Evolutionary conservation across 1,140 invertebrate species (phyloP).

Genomic region (Scaptodrosophila lebanonensis): DNA sequence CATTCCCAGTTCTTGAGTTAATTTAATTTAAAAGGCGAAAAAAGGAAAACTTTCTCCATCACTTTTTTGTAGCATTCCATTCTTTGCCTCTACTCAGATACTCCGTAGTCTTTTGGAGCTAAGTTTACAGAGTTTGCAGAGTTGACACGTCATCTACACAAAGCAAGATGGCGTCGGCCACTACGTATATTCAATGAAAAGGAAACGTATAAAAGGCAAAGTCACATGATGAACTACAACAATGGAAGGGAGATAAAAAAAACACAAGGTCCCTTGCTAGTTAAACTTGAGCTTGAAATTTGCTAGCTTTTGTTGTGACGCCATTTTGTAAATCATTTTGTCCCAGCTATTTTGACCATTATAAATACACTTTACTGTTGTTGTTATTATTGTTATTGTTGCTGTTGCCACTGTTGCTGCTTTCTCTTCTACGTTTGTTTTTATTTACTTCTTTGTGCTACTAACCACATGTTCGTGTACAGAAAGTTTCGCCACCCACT

Average conservation of each 20-base stretch:
- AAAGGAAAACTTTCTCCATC: constrained; percentile 55
- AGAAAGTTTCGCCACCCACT: constrained; percentile 33
- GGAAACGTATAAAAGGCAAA: constrained; percentile 32
- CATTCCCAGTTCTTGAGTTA: constrained; percentile 54
- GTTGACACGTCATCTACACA: constrained; percentile 71
- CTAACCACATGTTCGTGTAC: too few relatives aligned
- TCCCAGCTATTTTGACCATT: constrained; percentile 16
- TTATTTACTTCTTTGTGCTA: constrained; percentile 54
- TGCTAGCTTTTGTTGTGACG: background rate
- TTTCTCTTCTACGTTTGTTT: constrained; percentile 37
- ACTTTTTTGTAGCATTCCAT: constrained; percentile 32
- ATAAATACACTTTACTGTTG: constrained; percentile 47
- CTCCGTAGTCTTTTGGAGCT: constrained; percentile 61
- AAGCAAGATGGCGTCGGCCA: constrained; percentile 16
- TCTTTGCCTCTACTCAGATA: constrained; percentile 62
- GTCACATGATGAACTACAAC: constrained; percentile 53
- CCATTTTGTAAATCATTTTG: too few relatives aligned
- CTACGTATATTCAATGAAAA: constrained; percentile 43
- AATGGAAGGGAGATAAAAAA: background rate
- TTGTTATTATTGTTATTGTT: constrained; percentile 19
- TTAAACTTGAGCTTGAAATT: constrained; percentile 57
- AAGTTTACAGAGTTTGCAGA: constrained; percentile 61
- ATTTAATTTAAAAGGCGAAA: constrained; percentile 64
- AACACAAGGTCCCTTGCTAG: constrained; percentile 13
- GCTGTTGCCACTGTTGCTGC: constrained; percentile 17